Conservation (phyloP, 2,113 vertebrate genomes). For the Strigops habroptila region DNA sequence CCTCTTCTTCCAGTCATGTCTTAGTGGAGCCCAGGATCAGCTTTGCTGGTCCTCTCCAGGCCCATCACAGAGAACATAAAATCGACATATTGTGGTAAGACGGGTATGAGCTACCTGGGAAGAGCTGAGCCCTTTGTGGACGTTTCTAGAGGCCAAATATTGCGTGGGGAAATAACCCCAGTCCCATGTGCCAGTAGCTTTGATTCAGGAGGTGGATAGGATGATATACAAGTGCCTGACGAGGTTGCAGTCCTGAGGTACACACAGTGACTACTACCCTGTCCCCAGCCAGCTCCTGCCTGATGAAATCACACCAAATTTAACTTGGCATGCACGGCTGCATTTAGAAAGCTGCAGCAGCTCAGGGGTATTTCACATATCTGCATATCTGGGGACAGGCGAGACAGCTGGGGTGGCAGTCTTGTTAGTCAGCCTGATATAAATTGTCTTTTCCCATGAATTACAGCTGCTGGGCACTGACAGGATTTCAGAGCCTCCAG, state of each 20-base stretch:
- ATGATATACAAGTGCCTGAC: not conserved
- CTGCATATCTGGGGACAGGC: not conserved
- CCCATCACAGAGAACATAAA: not conserved
- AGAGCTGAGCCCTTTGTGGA: not conserved
- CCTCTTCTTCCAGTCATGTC: not conserved
- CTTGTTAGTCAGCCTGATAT: not conserved
- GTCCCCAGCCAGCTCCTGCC: not conserved
- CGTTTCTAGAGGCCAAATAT: rapidly evolving
- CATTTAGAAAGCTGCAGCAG: not conserved
- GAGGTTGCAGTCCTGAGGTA: not conserved
- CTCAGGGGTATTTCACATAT: not conserved
- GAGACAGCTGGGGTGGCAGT: not conserved
- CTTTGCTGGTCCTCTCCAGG: not conserved
- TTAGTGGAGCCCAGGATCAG: not conserved
- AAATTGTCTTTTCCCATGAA: not conserved
- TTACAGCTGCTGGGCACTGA: not conserved
- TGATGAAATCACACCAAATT: not conserved
- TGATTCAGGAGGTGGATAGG: rapidly evolving
- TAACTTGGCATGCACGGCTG: not conserved
- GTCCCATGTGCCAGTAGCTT: not conserved
- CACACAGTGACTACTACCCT: rapidly evolving
- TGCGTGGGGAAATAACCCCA: not conserved
- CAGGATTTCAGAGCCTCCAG: not conserved
- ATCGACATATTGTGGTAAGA: not conserved
- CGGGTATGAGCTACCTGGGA: not conserved